phyloP scores from a whole-genome alignment of 2,888 invertebrate genomes.

The Netelia virgata region DNA sequence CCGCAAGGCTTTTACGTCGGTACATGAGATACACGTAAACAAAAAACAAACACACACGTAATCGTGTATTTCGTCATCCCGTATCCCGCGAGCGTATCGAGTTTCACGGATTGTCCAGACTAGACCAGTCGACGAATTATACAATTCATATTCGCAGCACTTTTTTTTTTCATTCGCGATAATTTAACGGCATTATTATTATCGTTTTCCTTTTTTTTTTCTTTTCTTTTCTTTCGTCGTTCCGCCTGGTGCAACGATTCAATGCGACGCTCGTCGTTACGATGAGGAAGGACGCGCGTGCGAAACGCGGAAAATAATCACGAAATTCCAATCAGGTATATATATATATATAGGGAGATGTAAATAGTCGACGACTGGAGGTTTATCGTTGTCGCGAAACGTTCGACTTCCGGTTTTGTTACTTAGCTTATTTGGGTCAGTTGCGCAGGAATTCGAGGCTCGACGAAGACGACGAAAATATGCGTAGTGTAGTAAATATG shows the following conservation, averaged over 20 bases:
- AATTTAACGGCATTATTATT: not conserved
- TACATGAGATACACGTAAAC: not conserved
- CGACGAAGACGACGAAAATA: not conserved
- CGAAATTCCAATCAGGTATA: conserved; percentile 35
- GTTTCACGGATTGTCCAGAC: conserved; percentile 20
- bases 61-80: not conserved
- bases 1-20: conserved; percentile 15
- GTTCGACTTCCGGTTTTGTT: conserved; percentile 49
- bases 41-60: not conserved
- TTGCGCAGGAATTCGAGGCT: conserved; percentile 5
- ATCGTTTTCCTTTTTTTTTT: conserved; percentile 17
- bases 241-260: not conserved
- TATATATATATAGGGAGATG: conserved; percentile 1
- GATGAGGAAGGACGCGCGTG: not conserved
- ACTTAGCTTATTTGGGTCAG: conserved; percentile 33
- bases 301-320: not conserved
- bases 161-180: not conserved
- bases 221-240: no score
- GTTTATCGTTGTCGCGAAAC: conserved; percentile 58
- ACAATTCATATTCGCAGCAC: not conserved
- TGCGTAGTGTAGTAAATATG: not conserved
- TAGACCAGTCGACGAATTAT: not conserved
- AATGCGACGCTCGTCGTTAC: conserved; percentile 20
- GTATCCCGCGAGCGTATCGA: conserved; percentile 14
- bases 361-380: conserved; percentile 7